Percentiles rank a stretch among this genome's conserved stretches.
These are phyloP conservation scores for Pagetopsis macropterus DNA, from an alignment of 2,797 vertebrate species.

Conservation along the genomic window DNA sequence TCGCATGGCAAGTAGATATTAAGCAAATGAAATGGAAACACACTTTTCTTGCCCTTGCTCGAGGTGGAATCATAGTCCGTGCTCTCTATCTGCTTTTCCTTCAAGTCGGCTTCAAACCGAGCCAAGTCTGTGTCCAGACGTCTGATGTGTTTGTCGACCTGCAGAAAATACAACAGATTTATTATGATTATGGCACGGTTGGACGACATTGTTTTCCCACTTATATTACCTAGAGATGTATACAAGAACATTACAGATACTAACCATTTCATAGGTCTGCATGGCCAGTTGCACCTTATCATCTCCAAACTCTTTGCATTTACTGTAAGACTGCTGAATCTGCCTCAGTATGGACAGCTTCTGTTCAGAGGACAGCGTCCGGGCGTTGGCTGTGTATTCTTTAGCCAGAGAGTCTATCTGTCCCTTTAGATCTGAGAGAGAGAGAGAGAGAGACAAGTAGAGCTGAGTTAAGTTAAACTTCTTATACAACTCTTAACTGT, in stretches of 20 bases:
- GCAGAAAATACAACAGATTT: conserved; percentile 20
- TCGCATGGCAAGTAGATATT: neutral
- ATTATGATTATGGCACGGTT: neutral
- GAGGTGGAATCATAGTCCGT: conserved; percentile 97
- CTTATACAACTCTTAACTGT: neutral
- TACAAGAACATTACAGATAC: conserved; percentile 49
- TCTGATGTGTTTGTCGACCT: conserved; percentile 98
- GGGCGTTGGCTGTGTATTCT: conserved; percentile 93
- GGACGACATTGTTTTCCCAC: neutral
- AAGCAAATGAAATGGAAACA: conserved; percentile 45
- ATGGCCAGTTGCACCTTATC: conserved; percentile 99
- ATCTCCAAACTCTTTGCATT: conserved; percentile 98
- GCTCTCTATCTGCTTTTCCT: conserved; percentile 97
- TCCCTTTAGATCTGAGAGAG: conserved; percentile 89
- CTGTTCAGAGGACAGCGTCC: conserved; percentile 91
- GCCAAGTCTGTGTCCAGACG: conserved; percentile 97
- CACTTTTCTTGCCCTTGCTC: conserved; percentile 97
- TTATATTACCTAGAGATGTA: neutral
- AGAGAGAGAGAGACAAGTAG: conserved; percentile 47
- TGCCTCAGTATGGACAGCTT: conserved; percentile 94
- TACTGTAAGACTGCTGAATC: conserved; percentile 96
- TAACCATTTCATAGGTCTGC: conserved; percentile 99
- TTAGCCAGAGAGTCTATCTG: conserved; percentile 96
- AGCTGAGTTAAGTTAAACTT: neutral
- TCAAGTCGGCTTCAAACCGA: conserved; percentile 96